Conservation (phyloP, 1,140 invertebrate species). For the Plodia interpunctella region DNA sequence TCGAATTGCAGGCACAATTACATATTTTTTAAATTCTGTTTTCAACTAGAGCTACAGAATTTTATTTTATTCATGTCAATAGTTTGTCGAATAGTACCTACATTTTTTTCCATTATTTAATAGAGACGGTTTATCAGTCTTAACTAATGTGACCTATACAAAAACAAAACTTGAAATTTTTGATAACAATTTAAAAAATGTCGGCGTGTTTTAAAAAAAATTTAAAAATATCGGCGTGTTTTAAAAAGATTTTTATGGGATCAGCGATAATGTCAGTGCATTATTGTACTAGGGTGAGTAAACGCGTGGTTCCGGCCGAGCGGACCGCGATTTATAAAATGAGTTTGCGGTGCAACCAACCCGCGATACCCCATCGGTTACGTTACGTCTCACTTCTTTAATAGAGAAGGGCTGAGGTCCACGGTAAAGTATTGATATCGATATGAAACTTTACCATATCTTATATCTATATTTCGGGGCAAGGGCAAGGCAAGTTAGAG, state of each 20-base stretch:
- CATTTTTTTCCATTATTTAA: no score
- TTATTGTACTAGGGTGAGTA: conserved; percentile 49
- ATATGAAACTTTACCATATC: background rate
- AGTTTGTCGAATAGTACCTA: no score
- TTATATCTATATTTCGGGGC: no score
- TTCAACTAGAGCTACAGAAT: no score
- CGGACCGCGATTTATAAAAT: conserved; percentile 73
- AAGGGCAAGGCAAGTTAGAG: no score
- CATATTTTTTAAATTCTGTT: no score
- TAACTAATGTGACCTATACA: no score
- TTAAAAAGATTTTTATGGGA: background rate
- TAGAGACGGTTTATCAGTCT: no score
- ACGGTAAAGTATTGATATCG: background rate
- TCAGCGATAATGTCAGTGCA: conserved; percentile 34
- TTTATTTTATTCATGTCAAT: no score
- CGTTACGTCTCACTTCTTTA: conserved; percentile 74
- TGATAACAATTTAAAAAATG: background rate
- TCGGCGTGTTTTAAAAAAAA: background rate
- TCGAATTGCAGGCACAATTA: no score
- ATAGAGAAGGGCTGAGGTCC: conserved; percentile 35
- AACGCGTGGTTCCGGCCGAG: conserved; percentile 69
- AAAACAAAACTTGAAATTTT: no score
- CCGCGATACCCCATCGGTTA: conserved; percentile 74
- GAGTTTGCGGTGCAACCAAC: conserved; percentile 74
- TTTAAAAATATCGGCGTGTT: background rate